A percentile compares a stretch with the other conserved stretches of the same genome.
These are phyloP conservation scores for Notiomystis cincta DNA, from an alignment of 2,113 vertebrate species.

Conservation along the genomic window DNA sequence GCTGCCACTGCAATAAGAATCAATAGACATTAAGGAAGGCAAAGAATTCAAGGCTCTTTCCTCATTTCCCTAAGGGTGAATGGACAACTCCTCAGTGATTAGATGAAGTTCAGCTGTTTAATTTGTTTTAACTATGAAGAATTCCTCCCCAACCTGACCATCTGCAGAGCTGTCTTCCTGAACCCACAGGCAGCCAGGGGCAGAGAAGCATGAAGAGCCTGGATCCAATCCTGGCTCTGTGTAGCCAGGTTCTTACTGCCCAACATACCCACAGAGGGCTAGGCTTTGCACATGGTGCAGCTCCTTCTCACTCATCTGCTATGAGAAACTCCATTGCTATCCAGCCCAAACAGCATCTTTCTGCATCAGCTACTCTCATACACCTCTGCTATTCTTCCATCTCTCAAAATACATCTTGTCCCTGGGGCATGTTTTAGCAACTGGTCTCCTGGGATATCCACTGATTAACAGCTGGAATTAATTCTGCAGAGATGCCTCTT, in stretches of 20 bases:
- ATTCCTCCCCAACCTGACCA: background rate
- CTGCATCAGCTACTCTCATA: background rate
- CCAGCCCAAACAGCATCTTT: background rate
- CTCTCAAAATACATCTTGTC: background rate
- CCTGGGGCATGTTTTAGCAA: background rate
- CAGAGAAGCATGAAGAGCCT: background rate
- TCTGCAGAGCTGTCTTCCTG: background rate
- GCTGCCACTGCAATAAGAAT: background rate
- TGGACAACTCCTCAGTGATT: background rate
- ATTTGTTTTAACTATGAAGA: background rate
- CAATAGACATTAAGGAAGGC: background rate
- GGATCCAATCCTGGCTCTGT: background rate
- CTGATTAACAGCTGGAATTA: background rate
- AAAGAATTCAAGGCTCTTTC: conserved; percentile 4
- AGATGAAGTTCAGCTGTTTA: background rate
- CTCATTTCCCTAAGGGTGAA: background rate
- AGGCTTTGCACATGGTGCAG: background rate
- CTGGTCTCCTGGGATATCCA: background rate
- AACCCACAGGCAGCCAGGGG: background rate
- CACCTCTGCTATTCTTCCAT: background rate
- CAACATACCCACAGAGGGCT: background rate
- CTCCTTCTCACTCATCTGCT: background rate
- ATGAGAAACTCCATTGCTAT: background rate
- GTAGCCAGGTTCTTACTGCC: background rate
- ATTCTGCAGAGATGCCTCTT: background rate